Evolutionary conservation across 2,113 vertebrate species (phyloP), one percentile per base, ranked within the genome.

Genomic region (Spermophilus dauricus): DNA sequence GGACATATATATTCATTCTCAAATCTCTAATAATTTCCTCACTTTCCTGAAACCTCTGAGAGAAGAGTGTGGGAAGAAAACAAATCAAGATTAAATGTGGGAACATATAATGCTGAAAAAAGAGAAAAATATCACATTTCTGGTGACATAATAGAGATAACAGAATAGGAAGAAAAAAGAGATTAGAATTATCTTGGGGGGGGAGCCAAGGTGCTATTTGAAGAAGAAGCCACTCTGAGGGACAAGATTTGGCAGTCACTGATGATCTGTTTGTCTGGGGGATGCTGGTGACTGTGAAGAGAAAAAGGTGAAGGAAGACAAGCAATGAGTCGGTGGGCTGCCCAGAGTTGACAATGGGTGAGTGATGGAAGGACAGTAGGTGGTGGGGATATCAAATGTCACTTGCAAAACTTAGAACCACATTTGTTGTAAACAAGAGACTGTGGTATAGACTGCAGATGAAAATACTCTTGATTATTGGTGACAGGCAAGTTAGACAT

Each of bases 401-500:
- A 58, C 72, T 92, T 95, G 91, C 48, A 56, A 28, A 82, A 0
- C 96, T 94, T n/a, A 85, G 58, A 81, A 94, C 89, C 73, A 22
- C 26, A 67, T 89, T 97, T 96, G 45, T 45, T 81, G 22, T 87
- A 80, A 96, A 96, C 91, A 92, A 32, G 67, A 97, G 97, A 97
- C 32, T 93, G 51, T 63, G 87, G 84, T 95, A 96, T 53, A 4
- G 67, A 75, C 76, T n/a, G 58, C 61, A 94, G 86, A 97, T 84
- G 88, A 94, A 97, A 98, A 97, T 67, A 96, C 2, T 63, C 70
- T 97, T 97, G 91, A 94, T 96, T 93, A 18, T 37, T 83, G 83
- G 67, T 96, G 91, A 94, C 94, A 96, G 91, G 89, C 97, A 95
- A 97, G 83, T 96, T 97, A 96, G 78, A 96, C 69, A 30, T 94